These are phyloP conservation scores for Campylomormyrus numenius DNA, from an alignment of 2,113 vertebrate genomes.

Conservation along the genomic window DNA sequence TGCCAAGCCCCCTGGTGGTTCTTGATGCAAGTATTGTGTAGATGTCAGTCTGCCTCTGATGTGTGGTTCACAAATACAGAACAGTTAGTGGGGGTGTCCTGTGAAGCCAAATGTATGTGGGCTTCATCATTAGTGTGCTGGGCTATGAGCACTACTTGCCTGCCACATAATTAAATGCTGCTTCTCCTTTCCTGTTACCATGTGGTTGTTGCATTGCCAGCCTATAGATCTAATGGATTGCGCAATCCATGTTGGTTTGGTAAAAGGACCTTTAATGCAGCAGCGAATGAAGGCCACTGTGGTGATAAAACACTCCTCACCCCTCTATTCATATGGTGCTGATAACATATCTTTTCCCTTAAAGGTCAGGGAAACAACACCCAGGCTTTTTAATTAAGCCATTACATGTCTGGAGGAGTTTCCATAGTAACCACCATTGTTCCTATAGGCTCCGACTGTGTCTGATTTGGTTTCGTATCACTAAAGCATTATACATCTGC, in stretches of 20 bases:
- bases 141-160: neutral
- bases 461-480: neutral
- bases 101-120: neutral
- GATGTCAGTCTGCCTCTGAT: neutral
- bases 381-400: constrained; percentile 14
- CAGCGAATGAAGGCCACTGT: neutral
- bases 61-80: neutral
- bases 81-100: neutral
- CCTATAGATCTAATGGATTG: neutral
- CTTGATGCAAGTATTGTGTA: neutral
- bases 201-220: neutral
- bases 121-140: neutral
- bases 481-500: neutral
- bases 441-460: neutral
- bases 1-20: neutral
- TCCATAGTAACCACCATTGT: constrained; percentile 4
- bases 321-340: constrained; percentile 1
- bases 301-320: neutral
- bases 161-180: neutral
- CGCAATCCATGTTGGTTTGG: neutral
- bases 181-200: neutral
- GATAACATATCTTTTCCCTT: neutral
- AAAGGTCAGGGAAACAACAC: neutral
- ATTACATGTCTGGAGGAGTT: neutral
- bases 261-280: neutral